phyloP scores from a whole-genome alignment of 1,140 invertebrate species.

The Calycopis cecrops region DNA sequence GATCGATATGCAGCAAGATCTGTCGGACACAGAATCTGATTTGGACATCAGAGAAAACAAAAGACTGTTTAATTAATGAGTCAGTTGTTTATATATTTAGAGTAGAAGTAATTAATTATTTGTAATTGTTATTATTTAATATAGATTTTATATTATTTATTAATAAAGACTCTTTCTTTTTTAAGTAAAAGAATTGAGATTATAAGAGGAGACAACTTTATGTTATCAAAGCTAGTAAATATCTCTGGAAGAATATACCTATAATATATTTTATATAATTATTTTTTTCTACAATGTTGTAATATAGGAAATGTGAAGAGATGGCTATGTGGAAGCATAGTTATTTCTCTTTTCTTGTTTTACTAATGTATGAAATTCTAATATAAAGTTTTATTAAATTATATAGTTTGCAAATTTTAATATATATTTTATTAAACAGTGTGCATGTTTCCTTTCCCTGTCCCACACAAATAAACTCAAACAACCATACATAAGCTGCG shows the following conservation, averaged over 20 bases:
- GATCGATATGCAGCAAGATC: constrained; percentile 33
- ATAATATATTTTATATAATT: background rate
- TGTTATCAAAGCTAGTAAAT: no score
- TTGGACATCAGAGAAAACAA: constrained; percentile 36
- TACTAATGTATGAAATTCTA: background rate
- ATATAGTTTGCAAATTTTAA: background rate
- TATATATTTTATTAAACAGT: no score
- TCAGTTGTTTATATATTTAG: background rate
- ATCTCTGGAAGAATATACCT: no score
- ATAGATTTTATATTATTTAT: no score
- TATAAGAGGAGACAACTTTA: no score
- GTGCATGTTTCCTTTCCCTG: no score
- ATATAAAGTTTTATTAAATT: background rate
- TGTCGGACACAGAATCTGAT: constrained; percentile 56
- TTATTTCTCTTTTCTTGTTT: constrained; percentile 18
- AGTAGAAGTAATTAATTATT: background rate
- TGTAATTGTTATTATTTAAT: no score
- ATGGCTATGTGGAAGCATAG: constrained; percentile 33
- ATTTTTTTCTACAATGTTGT: constrained; percentile 11
- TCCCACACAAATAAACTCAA: no score
- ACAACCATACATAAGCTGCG: no score
- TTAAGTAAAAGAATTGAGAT: no score
- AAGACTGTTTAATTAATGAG: constrained; percentile 15
- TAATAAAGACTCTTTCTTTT: no score
- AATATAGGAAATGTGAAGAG: constrained; percentile 3